A percentile compares a stretch with the other conserved stretches of the same genome.
Conservation (phyloP, 2,113 vertebrate genomes). For the Psophia crepitans region DNA sequence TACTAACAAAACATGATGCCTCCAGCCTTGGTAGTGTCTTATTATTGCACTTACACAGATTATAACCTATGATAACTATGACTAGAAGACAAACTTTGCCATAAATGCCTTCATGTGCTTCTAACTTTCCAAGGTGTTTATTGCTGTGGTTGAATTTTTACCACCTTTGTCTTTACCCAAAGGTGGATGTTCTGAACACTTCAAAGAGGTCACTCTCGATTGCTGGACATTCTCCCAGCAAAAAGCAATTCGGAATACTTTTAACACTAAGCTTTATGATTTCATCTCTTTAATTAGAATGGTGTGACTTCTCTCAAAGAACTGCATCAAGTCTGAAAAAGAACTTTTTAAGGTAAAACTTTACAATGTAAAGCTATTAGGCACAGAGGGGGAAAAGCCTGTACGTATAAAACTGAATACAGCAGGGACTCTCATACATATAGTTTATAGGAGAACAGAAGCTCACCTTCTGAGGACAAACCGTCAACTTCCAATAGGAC, state of each 20-base stretch:
- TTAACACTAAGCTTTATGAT: not conserved
- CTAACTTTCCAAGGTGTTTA: not conserved
- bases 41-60: not conserved
- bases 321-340: not conserved
- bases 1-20: slow-evolving; percentile 8
- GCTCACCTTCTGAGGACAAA: not conserved
- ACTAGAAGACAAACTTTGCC: not conserved
- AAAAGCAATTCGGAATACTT: not conserved
- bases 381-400: not conserved
- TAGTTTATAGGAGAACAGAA: not conserved
- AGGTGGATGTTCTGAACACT: not conserved
- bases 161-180: not conserved
- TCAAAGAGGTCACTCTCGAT: not conserved
- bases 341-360: not conserved
- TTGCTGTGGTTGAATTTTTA: not conserved
- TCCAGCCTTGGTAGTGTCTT: not conserved
- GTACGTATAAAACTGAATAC: not conserved
- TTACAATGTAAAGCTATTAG: not conserved
- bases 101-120: not conserved
- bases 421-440: not conserved
- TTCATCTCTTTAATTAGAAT: not conserved
- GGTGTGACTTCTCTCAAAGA: no score
- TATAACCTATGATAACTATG: not conserved
- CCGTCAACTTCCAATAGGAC: not conserved
- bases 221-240: not conserved